Evolutionary conservation across 2,888 invertebrate species (phyloP).

Genomic region (Thera obeliscata): DNA sequence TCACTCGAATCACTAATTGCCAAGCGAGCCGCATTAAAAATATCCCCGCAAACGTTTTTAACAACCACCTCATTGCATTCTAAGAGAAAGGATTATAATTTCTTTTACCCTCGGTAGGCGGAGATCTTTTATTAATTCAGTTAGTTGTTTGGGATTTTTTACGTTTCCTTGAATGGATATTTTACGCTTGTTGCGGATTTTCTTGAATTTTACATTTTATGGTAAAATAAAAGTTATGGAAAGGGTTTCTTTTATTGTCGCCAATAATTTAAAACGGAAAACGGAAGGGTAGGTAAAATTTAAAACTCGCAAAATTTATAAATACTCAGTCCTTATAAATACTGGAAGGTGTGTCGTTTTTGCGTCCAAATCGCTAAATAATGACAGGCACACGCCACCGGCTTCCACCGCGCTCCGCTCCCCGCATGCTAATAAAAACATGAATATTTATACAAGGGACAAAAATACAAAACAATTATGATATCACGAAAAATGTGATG

Average conservation of each 20-base stretch:
- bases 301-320: too few relatives aligned
- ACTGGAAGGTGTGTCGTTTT: slow-evolving; percentile 72
- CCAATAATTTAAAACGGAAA: background rate
- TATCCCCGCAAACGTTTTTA: slow-evolving; percentile 80
- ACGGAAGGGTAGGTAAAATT: too few relatives aligned
- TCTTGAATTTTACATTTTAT: slow-evolving; percentile 13
- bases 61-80: slow-evolving; percentile 84
- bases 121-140: slow-evolving; percentile 78
- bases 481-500: slow-evolving; percentile 32
- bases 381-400: slow-evolving; percentile 71
- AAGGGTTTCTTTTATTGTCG: background rate
- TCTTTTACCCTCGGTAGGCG: slow-evolving; percentile 67
- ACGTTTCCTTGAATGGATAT: slow-evolving; percentile 44
- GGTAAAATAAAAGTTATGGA: background rate
- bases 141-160: slow-evolving; percentile 61
- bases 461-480: slow-evolving; percentile 56
- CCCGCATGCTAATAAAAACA: slow-evolving; percentile 76
- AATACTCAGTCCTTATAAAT: too few relatives aligned
- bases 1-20: slow-evolving; percentile 80
- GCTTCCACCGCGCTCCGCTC: slow-evolving; percentile 57
- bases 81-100: slow-evolving; percentile 84
- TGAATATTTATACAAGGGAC: slow-evolving; percentile 80
- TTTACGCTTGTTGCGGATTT: slow-evolving; percentile 35
- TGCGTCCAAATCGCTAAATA: slow-evolving; percentile 79
- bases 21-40: slow-evolving; percentile 76